These are phyloP conservation scores for Dissostichus mawsoni DNA, from an alignment of 2,113 vertebrate species.

Conservation along the genomic window DNA sequence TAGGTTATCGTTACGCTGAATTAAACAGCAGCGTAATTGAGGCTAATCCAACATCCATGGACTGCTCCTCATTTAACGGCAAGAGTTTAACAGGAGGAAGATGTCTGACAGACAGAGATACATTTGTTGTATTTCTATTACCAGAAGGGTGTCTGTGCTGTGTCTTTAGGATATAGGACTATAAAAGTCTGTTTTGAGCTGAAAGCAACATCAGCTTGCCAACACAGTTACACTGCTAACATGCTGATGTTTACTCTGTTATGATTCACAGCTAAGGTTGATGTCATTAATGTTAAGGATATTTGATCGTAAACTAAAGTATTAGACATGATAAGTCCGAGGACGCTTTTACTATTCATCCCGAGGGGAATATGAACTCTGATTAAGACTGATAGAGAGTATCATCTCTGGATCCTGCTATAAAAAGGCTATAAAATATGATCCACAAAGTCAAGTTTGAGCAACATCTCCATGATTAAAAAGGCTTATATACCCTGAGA, in stretches of 20 bases:
- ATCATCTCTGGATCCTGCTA: too few relatives aligned
- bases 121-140: background rate
- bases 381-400: too few relatives aligned
- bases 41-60: background rate
- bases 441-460: too few relatives aligned
- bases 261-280: background rate
- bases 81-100: background rate
- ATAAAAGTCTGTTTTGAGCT: background rate
- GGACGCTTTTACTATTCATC: too few relatives aligned
- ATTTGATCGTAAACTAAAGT: too few relatives aligned
- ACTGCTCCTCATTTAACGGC: background rate
- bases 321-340: too few relatives aligned
- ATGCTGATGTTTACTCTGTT: background rate
- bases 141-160: background rate
- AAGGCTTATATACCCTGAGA: too few relatives aligned
- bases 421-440: too few relatives aligned
- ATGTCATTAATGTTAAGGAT: too few relatives aligned
- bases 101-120: background rate
- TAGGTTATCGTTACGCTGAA: background rate
- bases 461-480: too few relatives aligned
- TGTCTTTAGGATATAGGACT: background rate
- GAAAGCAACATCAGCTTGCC: background rate
- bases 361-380: too few relatives aligned
- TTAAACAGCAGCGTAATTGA: background rate
- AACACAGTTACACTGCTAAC: background rate